Conservation (phyloP, 2,113 vertebrate species). For the Lipophrys pholis region DNA sequence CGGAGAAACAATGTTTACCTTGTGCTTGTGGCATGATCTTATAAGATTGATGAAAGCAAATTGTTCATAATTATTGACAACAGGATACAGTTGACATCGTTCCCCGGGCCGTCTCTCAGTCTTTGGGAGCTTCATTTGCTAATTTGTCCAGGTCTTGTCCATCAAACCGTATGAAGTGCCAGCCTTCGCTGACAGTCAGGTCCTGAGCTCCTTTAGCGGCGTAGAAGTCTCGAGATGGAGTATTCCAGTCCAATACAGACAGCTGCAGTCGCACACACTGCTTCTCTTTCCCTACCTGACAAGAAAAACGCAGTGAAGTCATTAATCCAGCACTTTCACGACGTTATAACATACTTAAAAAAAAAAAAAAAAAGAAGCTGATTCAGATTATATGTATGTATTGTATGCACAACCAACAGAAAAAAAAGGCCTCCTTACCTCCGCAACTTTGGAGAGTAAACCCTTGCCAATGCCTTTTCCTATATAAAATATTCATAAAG, state of each 20-base stretch:
- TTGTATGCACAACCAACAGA: too few species aligned
- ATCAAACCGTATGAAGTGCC: constrained; percentile 85
- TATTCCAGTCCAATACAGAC: constrained; percentile 87
- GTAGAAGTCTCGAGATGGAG: constrained; percentile 84
- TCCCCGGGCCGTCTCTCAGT: constrained; percentile 6
- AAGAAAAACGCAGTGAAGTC: too few species aligned
- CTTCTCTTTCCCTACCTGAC: constrained; percentile 80
- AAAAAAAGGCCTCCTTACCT: constrained; percentile 71
- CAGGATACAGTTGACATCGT: too few species aligned
- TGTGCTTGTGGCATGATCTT: too few species aligned
- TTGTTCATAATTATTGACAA: too few species aligned
- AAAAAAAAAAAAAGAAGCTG: too few species aligned
- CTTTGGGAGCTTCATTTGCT: constrained; percentile 71
- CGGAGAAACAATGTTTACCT: too few species aligned
- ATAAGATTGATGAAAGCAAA: too few species aligned
- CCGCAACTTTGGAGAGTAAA: constrained; percentile 80
- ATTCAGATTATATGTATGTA: too few species aligned
- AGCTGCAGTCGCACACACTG: constrained; percentile 85
- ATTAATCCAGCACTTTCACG: not conserved
- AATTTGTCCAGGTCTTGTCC: constrained; percentile 77
- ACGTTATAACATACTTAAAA: not conserved
- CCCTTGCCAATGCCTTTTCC: constrained; percentile 84
- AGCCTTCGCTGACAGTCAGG: constrained; percentile 85
- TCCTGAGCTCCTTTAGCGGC: constrained; percentile 83
- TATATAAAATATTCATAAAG: constrained; percentile 35